Conservation (phyloP, 1,140 invertebrate genomes). For the Drosophila erecta region DNA sequence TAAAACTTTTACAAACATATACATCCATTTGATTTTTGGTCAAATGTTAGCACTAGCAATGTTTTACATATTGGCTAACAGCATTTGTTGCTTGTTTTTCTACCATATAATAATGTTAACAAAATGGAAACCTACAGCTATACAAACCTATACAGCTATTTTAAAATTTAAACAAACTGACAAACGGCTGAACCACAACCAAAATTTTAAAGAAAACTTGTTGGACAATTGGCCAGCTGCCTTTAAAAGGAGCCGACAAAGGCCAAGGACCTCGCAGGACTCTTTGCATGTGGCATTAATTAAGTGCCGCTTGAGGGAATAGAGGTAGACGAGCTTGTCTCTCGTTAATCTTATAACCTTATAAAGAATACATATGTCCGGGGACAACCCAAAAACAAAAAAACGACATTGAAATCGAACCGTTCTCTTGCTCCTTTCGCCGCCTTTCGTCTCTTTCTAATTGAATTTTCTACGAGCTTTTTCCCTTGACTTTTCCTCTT, state of each 20-base stretch:
- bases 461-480: conserved; percentile 50
- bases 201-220: background rate
- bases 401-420: conserved; percentile 46
- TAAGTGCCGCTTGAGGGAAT: conserved; percentile 65
- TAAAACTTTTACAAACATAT: conserved; percentile 3
- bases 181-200: background rate
- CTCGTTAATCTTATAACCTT: conserved; percentile 73
- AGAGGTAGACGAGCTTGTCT: conserved; percentile 71
- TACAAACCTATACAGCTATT: too few species aligned
- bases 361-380: conserved; percentile 65
- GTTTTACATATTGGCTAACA: background rate
- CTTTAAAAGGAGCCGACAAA: conserved; percentile 1
- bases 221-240: background rate
- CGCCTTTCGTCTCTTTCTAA: conserved; percentile 57
- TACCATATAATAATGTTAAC: too few species aligned
- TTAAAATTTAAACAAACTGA: too few species aligned
- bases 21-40: conserved; percentile 4
- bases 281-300: conserved; percentile 55
- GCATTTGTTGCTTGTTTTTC: background rate
- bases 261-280: conserved; percentile 12
- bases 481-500: conserved; percentile 4
- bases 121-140: too few species aligned
- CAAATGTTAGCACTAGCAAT: background rate
- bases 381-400: conserved; percentile 17
- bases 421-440: background rate